Evolutionary conservation across 2,888 invertebrate genomes (phyloP).

Genomic region (Omphaloscelis lunosa): DNA sequence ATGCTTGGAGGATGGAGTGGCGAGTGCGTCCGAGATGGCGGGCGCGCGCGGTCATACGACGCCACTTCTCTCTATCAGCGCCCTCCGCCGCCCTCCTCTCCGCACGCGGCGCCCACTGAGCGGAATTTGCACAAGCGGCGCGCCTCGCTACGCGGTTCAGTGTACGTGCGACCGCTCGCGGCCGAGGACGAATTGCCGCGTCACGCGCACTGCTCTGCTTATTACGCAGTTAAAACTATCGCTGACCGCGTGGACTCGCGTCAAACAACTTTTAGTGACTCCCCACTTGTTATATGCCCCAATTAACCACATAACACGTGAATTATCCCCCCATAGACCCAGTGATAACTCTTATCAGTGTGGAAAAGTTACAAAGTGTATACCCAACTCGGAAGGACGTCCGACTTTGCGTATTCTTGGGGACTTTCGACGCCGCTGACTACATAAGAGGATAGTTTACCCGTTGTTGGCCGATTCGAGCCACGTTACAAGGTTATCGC

Average conservation of each 20-base stretch:
- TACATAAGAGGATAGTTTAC: conserved; percentile 81
- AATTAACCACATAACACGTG: conserved; percentile 61
- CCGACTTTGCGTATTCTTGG: conserved; percentile 78
- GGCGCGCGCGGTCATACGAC: conserved; percentile 81
- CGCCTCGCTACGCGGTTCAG: conserved; percentile 84
- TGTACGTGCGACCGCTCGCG: conserved; percentile 88
- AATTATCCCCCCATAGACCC: conserved; percentile 64
- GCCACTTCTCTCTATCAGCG: conserved; percentile 84
- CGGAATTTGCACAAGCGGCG: conserved; percentile 87
- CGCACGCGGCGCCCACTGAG: conserved; percentile 78
- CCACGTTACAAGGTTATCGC: conserved; percentile 91
- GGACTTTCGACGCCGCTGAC: conserved; percentile 77
- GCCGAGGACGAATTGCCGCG: conserved; percentile 82
- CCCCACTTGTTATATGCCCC: conserved; percentile 59
- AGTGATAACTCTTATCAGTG: conserved; percentile 87
- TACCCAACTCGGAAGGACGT: conserved; percentile 78
- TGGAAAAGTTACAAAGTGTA: conserved; percentile 86
- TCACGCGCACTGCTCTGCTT: conserved; percentile 81
- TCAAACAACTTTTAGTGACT: conserved; percentile 72
- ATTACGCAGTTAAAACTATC: conserved; percentile 88
- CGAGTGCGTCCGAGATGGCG: conserved; percentile 77
- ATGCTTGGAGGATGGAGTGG: conserved; percentile 63
- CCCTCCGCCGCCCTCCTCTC: conserved; percentile 76
- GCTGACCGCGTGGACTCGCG: conserved; percentile 87
- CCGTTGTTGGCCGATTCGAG: conserved; percentile 82